These are phyloP conservation scores for Dendrolimus pini DNA, from an alignment of 2,888 invertebrate genomes.

Conservation along the genomic window DNA sequence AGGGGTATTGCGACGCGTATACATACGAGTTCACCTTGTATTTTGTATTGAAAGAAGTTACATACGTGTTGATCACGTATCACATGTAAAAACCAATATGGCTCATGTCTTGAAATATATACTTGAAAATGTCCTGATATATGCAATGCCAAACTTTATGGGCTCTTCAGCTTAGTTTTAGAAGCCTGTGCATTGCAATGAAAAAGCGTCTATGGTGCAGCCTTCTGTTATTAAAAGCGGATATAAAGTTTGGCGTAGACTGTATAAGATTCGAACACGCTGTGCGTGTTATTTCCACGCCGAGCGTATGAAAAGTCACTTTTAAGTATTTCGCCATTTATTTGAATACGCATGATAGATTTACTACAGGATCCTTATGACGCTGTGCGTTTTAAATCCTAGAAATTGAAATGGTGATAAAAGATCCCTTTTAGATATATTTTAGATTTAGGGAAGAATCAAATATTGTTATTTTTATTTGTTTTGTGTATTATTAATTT, in stretches of 20 bases:
- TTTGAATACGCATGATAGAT: neutral
- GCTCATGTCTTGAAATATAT: neutral
- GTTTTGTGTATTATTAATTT: neutral
- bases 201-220: neutral
- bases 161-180: neutral
- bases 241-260: neutral
- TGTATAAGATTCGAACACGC: neutral
- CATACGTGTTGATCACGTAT: no score
- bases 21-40: no score
- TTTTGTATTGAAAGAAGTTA: no score
- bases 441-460: no score
- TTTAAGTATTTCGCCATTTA: neutral
- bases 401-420: neutral
- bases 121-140: neutral
- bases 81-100: no score
- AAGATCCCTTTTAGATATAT: no score
- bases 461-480: neutral
- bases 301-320: neutral
- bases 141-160: neutral
- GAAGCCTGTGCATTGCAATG: neutral
- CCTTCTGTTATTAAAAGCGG: neutral
- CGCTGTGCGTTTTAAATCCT: neutral
- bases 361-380: neutral
- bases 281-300: neutral
- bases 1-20: no score